phyloP scores from a whole-genome alignment of 1,140 invertebrate species.

The Eubasilissa regina region DNA sequence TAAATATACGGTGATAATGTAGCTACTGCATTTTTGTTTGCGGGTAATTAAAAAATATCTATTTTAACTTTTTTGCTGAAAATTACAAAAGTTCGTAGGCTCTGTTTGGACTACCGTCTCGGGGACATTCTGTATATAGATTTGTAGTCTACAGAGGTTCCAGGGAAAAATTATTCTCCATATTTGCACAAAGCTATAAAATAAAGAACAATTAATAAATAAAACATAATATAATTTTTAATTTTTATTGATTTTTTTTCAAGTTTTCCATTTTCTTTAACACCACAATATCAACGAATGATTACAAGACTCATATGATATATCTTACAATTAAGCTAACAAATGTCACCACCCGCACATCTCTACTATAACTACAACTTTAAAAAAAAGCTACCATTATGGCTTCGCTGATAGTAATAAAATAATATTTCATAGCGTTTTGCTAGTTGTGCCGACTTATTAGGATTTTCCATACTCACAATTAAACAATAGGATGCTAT shows the following conservation, averaged over 20 bases:
- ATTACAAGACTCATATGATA: slow-evolving; percentile 32
- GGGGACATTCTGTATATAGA: too few species aligned
- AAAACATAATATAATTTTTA: background rate
- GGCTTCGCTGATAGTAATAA: background rate
- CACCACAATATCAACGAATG: slow-evolving; percentile 44
- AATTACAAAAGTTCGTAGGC: too few species aligned
- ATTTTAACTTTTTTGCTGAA: too few species aligned
- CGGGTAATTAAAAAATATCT: too few species aligned
- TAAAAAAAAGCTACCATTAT: slow-evolving; percentile 38
- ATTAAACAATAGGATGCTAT: background rate
- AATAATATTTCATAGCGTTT: slow-evolving; percentile 1
- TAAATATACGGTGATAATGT: too few species aligned
- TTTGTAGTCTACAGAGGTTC: too few species aligned
- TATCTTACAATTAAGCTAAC: slow-evolving; percentile 40
- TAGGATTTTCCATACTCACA: background rate
- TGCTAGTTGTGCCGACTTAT: slow-evolving; percentile 1
- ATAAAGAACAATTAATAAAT: background rate
- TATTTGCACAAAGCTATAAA: background rate
- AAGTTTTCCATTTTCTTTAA: slow-evolving; percentile 40
- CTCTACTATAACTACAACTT: slow-evolving; percentile 13
- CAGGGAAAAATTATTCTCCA: too few species aligned
- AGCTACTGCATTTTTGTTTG: too few species aligned
- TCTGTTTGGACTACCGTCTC: too few species aligned
- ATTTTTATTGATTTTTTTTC: slow-evolving; percentile 37
- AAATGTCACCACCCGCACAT: slow-evolving; percentile 1